Conservation (phyloP, 92 coral and sea anemone genomes). For the Scolanthus callimorphus region DNA sequence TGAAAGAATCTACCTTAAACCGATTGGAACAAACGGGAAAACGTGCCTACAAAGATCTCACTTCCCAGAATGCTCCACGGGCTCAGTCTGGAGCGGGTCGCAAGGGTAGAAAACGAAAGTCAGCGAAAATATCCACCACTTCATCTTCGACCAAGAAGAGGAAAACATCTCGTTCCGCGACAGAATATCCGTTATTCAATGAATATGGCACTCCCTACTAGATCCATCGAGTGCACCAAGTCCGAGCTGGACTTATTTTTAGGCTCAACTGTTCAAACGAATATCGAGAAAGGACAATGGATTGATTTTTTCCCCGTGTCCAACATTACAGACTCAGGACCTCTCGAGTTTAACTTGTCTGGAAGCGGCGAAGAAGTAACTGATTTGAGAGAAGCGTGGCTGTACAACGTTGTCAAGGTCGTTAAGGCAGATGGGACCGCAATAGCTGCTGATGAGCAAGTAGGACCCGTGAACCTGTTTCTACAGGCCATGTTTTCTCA, state of each 20-base stretch:
- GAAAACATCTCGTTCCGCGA: constrained; percentile 33
- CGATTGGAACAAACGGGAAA: constrained; percentile 2
- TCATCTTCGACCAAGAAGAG: constrained; percentile 35
- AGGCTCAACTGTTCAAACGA: constrained; percentile 28
- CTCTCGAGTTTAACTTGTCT: too few relatives aligned
- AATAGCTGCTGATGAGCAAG: neutral
- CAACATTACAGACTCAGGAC: too few relatives aligned
- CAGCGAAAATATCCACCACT: constrained; percentile 13
- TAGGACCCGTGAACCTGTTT: neutral
- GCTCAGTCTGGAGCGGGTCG: constrained; percentile 16
- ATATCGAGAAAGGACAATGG: too few relatives aligned
- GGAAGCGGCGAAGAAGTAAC: too few relatives aligned
- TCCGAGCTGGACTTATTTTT: constrained; percentile 29
- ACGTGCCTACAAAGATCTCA: neutral
- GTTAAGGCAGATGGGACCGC: neutral
- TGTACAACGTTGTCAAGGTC: too few relatives aligned
- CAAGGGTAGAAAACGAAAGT: constrained; percentile 33
- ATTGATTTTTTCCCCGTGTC: too few relatives aligned
- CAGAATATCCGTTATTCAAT: too few relatives aligned
- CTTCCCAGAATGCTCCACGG: constrained; percentile 16
- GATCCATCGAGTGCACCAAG: constrained; percentile 24
- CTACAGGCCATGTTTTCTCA: neutral
- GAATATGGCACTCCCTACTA: constrained; percentile 17
- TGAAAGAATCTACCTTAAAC: neutral
- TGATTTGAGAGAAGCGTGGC: too few relatives aligned